Base-by-base conservation (phyloP, 1,140 invertebrate genomes). In the Euglossa dilemma region DNA sequence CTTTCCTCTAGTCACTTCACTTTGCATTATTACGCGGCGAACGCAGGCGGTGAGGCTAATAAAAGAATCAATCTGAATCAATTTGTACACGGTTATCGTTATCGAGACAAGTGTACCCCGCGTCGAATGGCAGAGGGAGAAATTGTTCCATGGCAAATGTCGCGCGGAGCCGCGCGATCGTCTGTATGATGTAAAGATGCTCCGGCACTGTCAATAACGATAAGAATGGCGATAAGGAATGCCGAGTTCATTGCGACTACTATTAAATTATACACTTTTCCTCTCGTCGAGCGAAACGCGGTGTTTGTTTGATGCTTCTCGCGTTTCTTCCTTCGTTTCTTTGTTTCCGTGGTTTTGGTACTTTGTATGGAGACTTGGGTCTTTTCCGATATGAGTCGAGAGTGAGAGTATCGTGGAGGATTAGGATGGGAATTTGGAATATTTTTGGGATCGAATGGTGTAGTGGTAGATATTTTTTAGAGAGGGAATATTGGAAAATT, bases 121-220 rank as follows among this genome's bases (percentile, higher is more conserved):
- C 61, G 23, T 45, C 20, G 20, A 59, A 59, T 16, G 16, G 18
- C 20, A 28, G 23, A 66, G 11, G 28, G 43, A n/a, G 16, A 56
- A 45, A 56, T 25, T 56, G 18, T 78, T 43, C n/a, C 0, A n/a
- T 20, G 47, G 36, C 20, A 43, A 66, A 66, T 66, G 23, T 43
- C 63, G 63, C 2, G 43, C 20, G 6, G 1, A 12, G 20, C 20
- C 23, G 20, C 1, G 4, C 36, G 36, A 36, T 20, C 4, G 28
- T 23, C 5, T 36, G 23, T 12, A 66, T 23, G 16, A 2, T 43
- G 45, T 12, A 28, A 45, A 76, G 47, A 28, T 50, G 54, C 52
- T 77, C 56, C 45, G 23, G 16, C 20, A 67, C 5, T 45, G 50
- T 77, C 50, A 52, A 76, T 76, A 67, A 54, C 18, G 61, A 67